Conservation (phyloP, 2,888 invertebrate genomes). For the Smittia aterrima region DNA sequence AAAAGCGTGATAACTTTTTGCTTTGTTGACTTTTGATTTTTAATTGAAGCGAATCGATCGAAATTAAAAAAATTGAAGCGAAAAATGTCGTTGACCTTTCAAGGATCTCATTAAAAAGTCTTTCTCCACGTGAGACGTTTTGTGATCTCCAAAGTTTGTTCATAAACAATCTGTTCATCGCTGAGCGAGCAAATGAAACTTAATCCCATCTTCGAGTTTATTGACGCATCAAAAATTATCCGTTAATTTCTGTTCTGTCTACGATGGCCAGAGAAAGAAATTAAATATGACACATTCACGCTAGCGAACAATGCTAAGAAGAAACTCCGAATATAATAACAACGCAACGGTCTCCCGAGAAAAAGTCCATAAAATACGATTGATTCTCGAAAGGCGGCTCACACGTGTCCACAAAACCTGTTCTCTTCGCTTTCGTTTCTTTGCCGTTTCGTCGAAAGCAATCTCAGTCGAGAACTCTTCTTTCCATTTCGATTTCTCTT, state of each 20-base stretch:
- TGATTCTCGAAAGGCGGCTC: conserved; percentile 17
- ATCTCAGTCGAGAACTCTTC: neutral
- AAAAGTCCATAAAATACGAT: conserved; percentile 30
- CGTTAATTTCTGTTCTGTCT: conserved; percentile 15
- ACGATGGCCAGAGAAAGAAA: neutral
- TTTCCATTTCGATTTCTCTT: neutral
- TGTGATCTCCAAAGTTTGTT: no score
- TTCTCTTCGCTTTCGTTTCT: conserved; percentile 1
- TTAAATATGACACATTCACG: conserved; percentile 28
- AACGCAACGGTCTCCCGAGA: neutral
- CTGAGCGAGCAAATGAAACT: no score
- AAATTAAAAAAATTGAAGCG: no score
- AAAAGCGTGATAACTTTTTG: no score
- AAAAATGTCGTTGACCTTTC: no score
- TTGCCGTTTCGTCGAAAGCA: neutral
- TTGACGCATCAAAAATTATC: neutral
- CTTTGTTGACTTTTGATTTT: no score
- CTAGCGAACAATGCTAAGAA: neutral
- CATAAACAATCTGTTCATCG: no score
- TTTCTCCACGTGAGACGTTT: no score
- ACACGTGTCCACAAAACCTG: conserved; percentile 38
- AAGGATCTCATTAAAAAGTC: no score
- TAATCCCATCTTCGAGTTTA: neutral
- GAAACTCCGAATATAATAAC: conserved; percentile 7
- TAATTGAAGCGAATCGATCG: no score